Percentiles rank a stretch among this genome's conserved stretches.
phyloP scores from a whole-genome alignment of 2,888 invertebrate species.

The Mimumesa dahlbomi region DNA sequence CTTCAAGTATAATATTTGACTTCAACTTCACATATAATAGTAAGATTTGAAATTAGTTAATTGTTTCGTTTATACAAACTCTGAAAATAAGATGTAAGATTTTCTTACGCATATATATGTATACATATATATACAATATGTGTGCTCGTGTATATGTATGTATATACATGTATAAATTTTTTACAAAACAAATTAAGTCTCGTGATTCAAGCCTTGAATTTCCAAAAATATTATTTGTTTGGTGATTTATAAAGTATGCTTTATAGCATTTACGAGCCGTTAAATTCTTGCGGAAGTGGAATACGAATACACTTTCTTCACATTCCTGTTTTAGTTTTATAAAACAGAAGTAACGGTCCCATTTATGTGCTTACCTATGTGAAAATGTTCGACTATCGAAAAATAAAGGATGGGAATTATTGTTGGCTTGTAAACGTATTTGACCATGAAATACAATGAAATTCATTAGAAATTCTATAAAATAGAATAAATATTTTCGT shows the following conservation, averaged over 20 bases:
- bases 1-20: conserved; percentile 10
- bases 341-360: neutral
- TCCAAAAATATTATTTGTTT: conserved; percentile 9
- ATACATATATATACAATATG: conserved; percentile 7
- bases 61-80: conserved; percentile 30
- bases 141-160: too few species aligned
- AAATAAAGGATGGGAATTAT: neutral
- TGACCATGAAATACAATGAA: neutral
- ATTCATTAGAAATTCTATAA: neutral
- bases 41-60: conserved; percentile 33
- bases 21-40: conserved; percentile 10
- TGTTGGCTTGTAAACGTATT: neutral
- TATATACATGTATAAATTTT: conserved; percentile 48
- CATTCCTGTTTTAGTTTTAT: conserved; percentile 6
- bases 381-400: neutral
- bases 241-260: neutral
- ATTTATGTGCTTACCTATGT: neutral
- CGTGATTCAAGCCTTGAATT: conserved; percentile 36
- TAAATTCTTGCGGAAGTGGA: neutral
- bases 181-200: conserved; percentile 38
- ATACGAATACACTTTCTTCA: conserved; percentile 8
- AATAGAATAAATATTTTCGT: neutral
- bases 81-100: conserved; percentile 28
- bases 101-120: conserved; percentile 32
- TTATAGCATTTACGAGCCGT: neutral